Evolutionary conservation across 92 coral and sea anemone genomes (phyloP).

Genomic region (Zoanthus solanderi): DNA sequence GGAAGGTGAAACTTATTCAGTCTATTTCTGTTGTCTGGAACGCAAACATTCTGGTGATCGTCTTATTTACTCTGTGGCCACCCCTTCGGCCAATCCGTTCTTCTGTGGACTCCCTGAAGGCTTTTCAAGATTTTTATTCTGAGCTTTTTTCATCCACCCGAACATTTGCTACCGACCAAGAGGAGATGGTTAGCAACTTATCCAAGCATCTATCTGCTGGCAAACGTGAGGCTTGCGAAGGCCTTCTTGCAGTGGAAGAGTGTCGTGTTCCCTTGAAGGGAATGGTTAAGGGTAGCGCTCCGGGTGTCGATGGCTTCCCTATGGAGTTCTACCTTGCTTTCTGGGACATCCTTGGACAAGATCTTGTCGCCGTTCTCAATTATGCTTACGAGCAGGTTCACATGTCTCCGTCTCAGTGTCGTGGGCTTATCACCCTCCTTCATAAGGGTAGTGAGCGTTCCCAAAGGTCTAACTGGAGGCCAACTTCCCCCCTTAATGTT

Average conservation of each 20-base stretch:
- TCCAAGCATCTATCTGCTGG: not conserved
- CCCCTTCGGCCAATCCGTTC: not conserved
- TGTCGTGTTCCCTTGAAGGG: not conserved
- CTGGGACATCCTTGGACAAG: conserved; percentile 18
- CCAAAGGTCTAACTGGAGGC: conserved; percentile 23
- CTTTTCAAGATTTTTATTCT: not conserved
- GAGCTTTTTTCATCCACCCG: not conserved
- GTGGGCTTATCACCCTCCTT: conserved; percentile 33
- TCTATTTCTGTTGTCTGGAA: not conserved
- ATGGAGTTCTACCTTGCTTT: not conserved
- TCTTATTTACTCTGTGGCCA: not conserved
- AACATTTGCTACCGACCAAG: not conserved
- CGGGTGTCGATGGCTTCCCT: not conserved
- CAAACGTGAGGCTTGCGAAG: not conserved
- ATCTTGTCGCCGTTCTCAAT: conserved; percentile 28
- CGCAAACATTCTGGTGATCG: not conserved
- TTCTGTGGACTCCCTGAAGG: not conserved
- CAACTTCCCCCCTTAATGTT: conserved; percentile 22
- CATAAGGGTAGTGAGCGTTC: conserved; percentile 26
- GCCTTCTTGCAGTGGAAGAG: not conserved
- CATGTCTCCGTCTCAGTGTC: conserved; percentile 11
- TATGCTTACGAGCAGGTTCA: not conserved
- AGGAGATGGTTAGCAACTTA: not conserved
- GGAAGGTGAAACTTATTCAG: not conserved
- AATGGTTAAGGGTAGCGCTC: not conserved